A percentile compares a stretch with the other conserved stretches of the same genome.
phyloP scores from a whole-genome alignment of 1,140 invertebrate genomes.

The Holotrichia oblita region DNA sequence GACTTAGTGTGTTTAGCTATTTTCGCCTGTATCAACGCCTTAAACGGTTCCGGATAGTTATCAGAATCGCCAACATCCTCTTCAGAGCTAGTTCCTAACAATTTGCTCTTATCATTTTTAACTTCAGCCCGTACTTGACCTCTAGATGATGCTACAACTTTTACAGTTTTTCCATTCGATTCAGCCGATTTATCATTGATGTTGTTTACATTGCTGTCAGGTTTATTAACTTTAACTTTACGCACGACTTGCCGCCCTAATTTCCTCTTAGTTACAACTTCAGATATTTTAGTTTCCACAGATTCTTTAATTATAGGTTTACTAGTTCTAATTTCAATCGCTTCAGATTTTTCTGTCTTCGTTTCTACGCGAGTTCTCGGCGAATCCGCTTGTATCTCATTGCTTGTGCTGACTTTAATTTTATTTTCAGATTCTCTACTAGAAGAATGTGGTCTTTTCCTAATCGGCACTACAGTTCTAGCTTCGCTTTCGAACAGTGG shows the following conservation, averaged over 20 bases:
- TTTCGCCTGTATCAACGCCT: conserved; percentile 57
- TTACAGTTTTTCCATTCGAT: neutral
- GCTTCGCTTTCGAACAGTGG: conserved; percentile 56
- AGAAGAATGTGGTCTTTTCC: conserved; percentile 1
- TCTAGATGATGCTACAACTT: neutral
- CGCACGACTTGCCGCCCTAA: conserved; percentile 35
- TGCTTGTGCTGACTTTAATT: conserved; percentile 14
- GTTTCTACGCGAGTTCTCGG: neutral
- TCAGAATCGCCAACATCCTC: conserved; percentile 55
- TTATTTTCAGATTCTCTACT: neutral
- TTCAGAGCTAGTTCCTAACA: conserved; percentile 46
- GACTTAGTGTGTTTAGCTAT: conserved; percentile 34
- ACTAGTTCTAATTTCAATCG: neutral
- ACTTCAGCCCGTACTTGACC: conserved; percentile 8
- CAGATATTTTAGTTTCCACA: conserved; percentile 54
- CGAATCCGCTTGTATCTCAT: conserved; percentile 17
- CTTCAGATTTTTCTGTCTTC: conserved; percentile 35
- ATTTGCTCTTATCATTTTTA: neutral
- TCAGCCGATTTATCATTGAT: neutral
- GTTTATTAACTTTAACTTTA: conserved; percentile 25
- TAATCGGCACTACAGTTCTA: conserved; percentile 45
- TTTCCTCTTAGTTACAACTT: conserved; percentile 55
- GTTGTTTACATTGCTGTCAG: neutral
- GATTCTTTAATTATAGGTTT: conserved; percentile 51
- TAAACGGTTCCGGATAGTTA: conserved; percentile 59